Base-by-base conservation (phyloP, 2,888 invertebrate genomes). In the Mythimna lalbum region DNA sequence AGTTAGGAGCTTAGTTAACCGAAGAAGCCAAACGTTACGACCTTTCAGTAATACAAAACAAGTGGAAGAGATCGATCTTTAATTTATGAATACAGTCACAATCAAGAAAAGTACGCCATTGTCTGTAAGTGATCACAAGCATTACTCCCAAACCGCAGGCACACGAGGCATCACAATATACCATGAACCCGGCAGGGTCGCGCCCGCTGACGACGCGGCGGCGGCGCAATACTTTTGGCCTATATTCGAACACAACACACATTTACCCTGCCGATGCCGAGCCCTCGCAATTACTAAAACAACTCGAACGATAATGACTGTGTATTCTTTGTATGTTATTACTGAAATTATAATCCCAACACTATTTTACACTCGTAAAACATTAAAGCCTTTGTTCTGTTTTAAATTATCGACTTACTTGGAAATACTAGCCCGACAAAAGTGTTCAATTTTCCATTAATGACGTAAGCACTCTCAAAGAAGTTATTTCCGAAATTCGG, bases 81-180 rank as follows among this genome's bases (percentile, higher is more conserved):
- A 50, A 72, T 75, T 70, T 72, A 77, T 73, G 49, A 27, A 27
- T 49, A 72, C 70, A 79, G 69, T 80, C 84, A 86, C 65, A 78
- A 80, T 84, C 74, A 78, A 65, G 63, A 68, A 69, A 72, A 80
- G 84, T 80, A 80, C 74, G 79, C 73, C 88, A 89, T 86, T 89
- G 89, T 91, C 89, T 89, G 84, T 88, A 89, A 89, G 84, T 84
- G 88, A 88, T 88, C 86, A 84, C 87, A 82, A 83, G 86, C 88
- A 89, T 91, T 92, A 91, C 91, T 89, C 86, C 82, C 85, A 74
- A 88, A 91, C 94, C 93, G 90, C 92, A 92, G 89, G 90, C 92
- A 90, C 88, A 89, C 89, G 90, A 90, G 88, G 86, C 88, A 89
- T 92, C 90, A 92, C 92, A 89, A 92, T 94, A 94, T 95, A 94